Conservation (phyloP, 2,113 vertebrate genomes). For the Nansenia antarctica region DNA sequence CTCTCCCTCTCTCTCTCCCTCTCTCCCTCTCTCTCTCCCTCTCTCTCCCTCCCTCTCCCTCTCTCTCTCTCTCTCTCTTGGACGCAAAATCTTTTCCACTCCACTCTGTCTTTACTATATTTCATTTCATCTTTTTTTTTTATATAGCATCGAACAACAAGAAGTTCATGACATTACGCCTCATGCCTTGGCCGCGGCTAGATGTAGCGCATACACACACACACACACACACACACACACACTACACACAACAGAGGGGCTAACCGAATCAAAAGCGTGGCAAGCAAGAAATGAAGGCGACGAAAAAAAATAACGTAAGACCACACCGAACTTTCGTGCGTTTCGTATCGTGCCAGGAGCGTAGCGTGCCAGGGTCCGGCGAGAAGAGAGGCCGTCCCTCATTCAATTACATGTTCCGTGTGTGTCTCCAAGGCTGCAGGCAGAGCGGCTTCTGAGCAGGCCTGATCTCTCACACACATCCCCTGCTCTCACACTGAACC, state of each 20-base stretch:
- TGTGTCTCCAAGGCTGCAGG: constrained; percentile 65
- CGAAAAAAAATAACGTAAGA: constrained; percentile 47
- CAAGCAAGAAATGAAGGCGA: constrained; percentile 54
- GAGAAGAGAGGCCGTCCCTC: constrained; percentile 66
- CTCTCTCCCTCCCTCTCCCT: not conserved
- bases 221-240: constrained; percentile 7
- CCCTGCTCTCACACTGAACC: constrained; percentile 48
- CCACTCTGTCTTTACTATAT: constrained; percentile 65
- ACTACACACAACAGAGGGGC: no score
- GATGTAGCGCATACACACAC: constrained; percentile 36
- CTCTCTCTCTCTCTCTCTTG: constrained; percentile 18
- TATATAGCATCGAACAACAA: constrained; percentile 56
- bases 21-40: no score
- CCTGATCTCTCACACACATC: constrained; percentile 57
- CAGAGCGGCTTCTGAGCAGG: constrained; percentile 52
- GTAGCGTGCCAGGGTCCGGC: constrained; percentile 61
- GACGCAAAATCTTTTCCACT: constrained; percentile 65
- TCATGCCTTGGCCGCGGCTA: constrained; percentile 50
- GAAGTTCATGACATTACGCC: constrained; percentile 69
- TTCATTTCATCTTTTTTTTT: constrained; percentile 55
- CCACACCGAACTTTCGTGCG: constrained; percentile 45
- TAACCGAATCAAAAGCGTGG: constrained; percentile 54
- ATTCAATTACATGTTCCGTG: constrained; percentile 76
- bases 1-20: no score
- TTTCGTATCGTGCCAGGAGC: constrained; percentile 65